phyloP scores from a whole-genome alignment of 2,113 vertebrate species.

The Petroica traversi region DNA sequence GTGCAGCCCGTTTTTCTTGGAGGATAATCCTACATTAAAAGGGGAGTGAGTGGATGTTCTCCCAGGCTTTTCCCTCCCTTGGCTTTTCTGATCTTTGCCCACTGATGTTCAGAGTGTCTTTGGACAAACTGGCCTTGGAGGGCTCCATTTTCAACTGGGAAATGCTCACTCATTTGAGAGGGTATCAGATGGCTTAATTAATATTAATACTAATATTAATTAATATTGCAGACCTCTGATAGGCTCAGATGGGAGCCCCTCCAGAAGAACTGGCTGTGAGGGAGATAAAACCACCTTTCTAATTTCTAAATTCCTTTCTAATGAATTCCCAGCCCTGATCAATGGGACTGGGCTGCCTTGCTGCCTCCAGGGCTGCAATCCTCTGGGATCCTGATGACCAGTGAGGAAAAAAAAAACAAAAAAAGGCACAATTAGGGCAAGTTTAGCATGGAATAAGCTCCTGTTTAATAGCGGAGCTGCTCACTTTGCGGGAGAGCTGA shows the following conservation, averaged over 20 bases:
- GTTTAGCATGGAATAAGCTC: neutral
- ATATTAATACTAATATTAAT: slow-evolving; percentile 41
- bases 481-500: slow-evolving; percentile 24
- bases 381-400: neutral
- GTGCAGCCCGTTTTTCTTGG: neutral
- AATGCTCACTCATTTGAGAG: neutral
- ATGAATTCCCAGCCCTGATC: neutral
- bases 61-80: neutral
- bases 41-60: neutral
- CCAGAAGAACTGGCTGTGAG: neutral
- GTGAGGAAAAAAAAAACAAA: neutral
- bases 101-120: neutral
- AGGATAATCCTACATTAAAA: slow-evolving; percentile 4
- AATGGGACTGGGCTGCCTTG: neutral
- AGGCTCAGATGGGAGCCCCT: neutral
- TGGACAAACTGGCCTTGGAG: neutral
- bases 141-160: neutral
- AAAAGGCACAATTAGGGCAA: neutral
- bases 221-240: neutral
- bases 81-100: neutral
- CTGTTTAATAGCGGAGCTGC: neutral
- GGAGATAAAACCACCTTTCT: neutral
- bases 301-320: neutral
- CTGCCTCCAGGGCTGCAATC: neutral
- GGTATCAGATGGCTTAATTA: slow-evolving; percentile 24